Percentiles rank a stretch among this genome's conserved stretches.
These are phyloP conservation scores for Gasterosteus nipponicus DNA, from an alignment of 2,113 vertebrate species.

Conservation along the genomic window DNA sequence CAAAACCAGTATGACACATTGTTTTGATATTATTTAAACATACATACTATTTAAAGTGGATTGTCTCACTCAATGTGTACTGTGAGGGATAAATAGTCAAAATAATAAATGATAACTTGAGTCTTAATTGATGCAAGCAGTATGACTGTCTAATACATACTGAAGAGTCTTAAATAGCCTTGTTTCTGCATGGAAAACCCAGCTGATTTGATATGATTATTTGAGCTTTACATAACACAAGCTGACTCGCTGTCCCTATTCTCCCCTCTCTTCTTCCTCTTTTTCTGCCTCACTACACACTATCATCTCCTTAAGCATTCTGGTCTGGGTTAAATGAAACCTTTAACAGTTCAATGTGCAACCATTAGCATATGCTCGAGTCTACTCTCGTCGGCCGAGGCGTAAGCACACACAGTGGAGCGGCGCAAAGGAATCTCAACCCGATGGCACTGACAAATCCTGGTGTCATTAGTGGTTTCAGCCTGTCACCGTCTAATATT, in stretches of 20 bases:
- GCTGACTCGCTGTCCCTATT: constrained; percentile 49
- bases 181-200: constrained; percentile 46
- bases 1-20: neutral
- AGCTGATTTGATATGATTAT: constrained; percentile 61
- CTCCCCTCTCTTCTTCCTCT: constrained; percentile 55
- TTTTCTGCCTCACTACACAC: constrained; percentile 76
- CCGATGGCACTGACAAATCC: constrained; percentile 38
- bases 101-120: neutral
- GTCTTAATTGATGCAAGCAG: constrained; percentile 1
- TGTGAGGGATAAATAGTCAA: neutral
- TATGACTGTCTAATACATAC: neutral
- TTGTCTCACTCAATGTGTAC: neutral
- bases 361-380: constrained; percentile 78
- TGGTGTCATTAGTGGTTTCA: constrained; percentile 33
- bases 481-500: constrained; percentile 2
- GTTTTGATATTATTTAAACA: neutral
- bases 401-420: constrained; percentile 19
- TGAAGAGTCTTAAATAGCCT: constrained; percentile 24
- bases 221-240: constrained; percentile 64
- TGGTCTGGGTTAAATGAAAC: constrained; percentile 80
- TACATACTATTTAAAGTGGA: neutral
- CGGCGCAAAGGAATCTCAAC: constrained; percentile 39
- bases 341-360: constrained; percentile 81
- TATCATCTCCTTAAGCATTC: constrained; percentile 79
- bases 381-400: constrained; percentile 50